Evolutionary conservation across 2,797 vertebrate genomes (phyloP), one percentile per base, ranked within the genome.

Genomic region (Anabas testudineus): DNA sequence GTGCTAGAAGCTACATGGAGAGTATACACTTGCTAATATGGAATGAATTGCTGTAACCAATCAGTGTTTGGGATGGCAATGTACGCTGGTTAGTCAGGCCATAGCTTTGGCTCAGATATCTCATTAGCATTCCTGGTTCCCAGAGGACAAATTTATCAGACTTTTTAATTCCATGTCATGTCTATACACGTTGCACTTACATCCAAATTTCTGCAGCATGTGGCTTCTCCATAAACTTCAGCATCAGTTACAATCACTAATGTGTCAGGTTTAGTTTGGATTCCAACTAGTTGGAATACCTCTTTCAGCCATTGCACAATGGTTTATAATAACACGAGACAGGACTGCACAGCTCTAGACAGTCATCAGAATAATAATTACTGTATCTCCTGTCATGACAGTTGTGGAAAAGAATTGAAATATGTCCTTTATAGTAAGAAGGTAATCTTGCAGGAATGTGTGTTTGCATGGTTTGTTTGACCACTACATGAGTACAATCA

Each of bases 1-100:
- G 45, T 24, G 24, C 52, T 75, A 32, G 21, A 58, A 58, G 59
- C 26, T 66, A 60, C 69, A 57, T 71, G 22, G 49, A 55, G 46
- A 37, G 39, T 21, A 26, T 32, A 57, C n/a, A 58, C 21, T 45
- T 19, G 21, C 21, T n/a, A n/a, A n/a, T n/a, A n/a, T 41, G 43
- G 49, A 10, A 70, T 60, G 19, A 9, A 53, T 58, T 75, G 18
- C 53, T 68, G 24, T 18, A 45, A 71, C 71, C 34, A 47, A 71
- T 71, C 34, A 56, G 16, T 42, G n/a, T 56, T 26, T 14, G 15
- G 28, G n/a, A 24, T 34, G 13, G 19, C 0, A 45, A n/a, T 39
- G 1, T 41, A 36, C 34, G 12, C 39, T 16, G 9, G 59, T 60
- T 2, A 5, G 9, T 19, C 15, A 9, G 2, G n/a, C 49, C 21